These are phyloP conservation scores for Bos javanicus DNA, from an alignment of 2,113 vertebrate genomes.

Conservation along the genomic window DNA sequence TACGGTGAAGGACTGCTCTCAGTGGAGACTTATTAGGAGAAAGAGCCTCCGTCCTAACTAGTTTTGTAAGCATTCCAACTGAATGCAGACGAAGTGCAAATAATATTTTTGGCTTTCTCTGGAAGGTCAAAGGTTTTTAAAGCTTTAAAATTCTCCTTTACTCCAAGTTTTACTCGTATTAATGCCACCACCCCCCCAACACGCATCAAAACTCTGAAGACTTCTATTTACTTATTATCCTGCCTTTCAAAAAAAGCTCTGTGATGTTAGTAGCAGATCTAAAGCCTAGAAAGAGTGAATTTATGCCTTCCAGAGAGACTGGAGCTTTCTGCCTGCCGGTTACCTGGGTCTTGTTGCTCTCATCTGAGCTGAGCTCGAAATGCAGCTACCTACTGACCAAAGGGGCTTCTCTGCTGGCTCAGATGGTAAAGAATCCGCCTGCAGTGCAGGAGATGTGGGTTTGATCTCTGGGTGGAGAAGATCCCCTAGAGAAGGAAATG, in stretches of 20 bases:
- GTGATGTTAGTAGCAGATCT: background rate
- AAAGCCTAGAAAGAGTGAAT: background rate
- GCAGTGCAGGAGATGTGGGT: background rate
- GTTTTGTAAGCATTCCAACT: background rate
- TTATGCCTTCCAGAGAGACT: background rate
- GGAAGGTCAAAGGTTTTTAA: constrained; percentile 2
- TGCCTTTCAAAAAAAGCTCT: background rate
- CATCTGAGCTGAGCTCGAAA: background rate
- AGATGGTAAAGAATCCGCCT: background rate
- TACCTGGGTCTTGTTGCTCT: background rate
- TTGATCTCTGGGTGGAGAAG: background rate
- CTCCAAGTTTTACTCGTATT: background rate
- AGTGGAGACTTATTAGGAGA: background rate
- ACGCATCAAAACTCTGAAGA: background rate
- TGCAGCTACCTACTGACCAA: background rate
- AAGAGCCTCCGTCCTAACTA: background rate
- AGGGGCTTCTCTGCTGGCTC: background rate
- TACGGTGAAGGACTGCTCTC: background rate
- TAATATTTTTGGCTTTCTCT: constrained; percentile 18
- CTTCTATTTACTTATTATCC: background rate
- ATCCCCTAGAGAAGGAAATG: background rate
- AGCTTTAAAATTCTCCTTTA: background rate
- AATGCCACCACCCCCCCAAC: background rate
- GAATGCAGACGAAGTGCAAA: background rate
- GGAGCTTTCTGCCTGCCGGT: background rate